phyloP scores from a whole-genome alignment of 2,113 vertebrate genomes.

The Phoenicopterus ruber region DNA sequence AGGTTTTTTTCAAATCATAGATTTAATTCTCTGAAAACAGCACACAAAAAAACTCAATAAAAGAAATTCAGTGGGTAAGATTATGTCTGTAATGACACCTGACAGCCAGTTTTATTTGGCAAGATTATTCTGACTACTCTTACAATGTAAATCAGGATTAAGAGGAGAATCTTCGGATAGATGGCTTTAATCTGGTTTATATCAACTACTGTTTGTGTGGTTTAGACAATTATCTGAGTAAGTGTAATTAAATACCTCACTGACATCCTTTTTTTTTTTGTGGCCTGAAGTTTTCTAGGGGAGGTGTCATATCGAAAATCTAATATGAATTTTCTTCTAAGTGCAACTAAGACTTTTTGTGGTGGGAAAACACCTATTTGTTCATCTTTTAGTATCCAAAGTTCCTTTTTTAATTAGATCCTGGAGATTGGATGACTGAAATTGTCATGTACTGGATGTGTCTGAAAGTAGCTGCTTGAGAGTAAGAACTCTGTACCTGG shows the following conservation, averaged over 20 bases:
- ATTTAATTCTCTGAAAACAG: background rate
- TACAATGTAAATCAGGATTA: background rate
- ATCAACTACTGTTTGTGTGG: background rate
- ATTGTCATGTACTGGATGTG: background rate
- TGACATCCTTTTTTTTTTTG: background rate
- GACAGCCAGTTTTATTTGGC: background rate
- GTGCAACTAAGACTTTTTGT: background rate
- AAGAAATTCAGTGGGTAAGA: background rate
- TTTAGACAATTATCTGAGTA: background rate
- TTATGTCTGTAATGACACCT: background rate
- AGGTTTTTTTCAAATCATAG: background rate
- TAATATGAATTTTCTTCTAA: background rate
- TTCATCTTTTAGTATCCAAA: background rate
- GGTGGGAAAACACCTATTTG: background rate
- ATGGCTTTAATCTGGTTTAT: background rate
- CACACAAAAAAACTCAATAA: background rate
- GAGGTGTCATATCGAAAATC: background rate
- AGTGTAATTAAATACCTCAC: background rate
- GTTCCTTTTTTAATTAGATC: background rate
- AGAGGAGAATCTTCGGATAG: background rate
- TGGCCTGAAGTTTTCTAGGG: background rate
- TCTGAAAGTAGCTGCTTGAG: background rate
- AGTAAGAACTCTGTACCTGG: background rate
- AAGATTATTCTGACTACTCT: background rate
- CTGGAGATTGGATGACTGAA: background rate